Conservation (phyloP, 2,888 invertebrate species). For the Nomada hirtipes region DNA sequence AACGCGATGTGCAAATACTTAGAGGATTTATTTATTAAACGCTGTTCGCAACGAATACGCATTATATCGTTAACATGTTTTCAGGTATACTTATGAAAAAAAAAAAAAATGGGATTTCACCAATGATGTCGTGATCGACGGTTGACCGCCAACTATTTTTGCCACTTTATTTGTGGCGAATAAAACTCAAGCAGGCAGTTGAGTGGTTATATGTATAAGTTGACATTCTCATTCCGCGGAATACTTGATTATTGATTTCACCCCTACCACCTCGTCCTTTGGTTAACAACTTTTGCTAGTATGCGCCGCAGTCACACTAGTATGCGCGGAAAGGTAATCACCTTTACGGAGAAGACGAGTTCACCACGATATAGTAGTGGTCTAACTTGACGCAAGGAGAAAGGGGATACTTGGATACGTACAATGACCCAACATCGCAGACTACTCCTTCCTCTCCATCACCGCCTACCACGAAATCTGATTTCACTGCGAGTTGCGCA, state of each 20-base stretch:
- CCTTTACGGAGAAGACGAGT: conserved; percentile 65
- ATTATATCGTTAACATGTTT: neutral
- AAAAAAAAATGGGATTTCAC: neutral
- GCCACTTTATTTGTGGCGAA: conserved; percentile 19
- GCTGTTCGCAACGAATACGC: neutral
- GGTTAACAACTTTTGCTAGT: conserved; percentile 57
- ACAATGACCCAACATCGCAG: conserved; percentile 67
- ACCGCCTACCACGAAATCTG: conserved; percentile 62
- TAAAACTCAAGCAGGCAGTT: conserved; percentile 61
- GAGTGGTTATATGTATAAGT: conserved; percentile 59
- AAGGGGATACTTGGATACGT: conserved; percentile 52
- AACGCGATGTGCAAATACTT: neutral
- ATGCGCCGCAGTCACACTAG: conserved; percentile 59
- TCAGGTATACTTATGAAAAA: neutral
- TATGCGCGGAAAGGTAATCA: conserved; percentile 66
- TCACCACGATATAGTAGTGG: conserved; percentile 69
- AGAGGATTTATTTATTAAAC: neutral
- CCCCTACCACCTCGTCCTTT: conserved; percentile 64
- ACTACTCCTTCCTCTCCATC: conserved; percentile 56
- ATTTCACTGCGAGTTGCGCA: conserved; percentile 76
- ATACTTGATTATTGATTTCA: conserved; percentile 75
- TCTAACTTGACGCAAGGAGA: conserved; percentile 60
- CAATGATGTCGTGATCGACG: neutral
- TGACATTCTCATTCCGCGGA: conserved; percentile 63
- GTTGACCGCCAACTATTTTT: conserved; percentile 29